Evolutionary conservation across 2,888 invertebrate species (phyloP).

Genomic region (Acholoe squamosa): DNA sequence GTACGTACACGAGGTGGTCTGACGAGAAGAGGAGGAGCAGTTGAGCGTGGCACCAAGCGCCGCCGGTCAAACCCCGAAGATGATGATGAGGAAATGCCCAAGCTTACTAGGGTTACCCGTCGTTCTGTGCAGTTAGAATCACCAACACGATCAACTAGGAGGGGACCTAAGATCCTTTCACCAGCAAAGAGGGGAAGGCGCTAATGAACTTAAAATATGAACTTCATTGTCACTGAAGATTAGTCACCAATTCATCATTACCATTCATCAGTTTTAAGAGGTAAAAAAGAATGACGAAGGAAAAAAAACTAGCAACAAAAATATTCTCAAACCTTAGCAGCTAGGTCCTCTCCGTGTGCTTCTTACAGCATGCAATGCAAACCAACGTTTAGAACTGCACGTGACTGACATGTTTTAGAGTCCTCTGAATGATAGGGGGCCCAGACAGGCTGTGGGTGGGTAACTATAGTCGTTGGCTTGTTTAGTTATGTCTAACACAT

Average conservation of each 20-base stretch:
- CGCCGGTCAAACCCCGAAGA: not conserved
- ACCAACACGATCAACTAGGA: slow-evolving; percentile 26
- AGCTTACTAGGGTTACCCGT: slow-evolving; percentile 15
- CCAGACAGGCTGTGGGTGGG: slow-evolving; percentile 33
- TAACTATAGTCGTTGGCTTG: slow-evolving; percentile 37
- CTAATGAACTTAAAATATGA: slow-evolving; percentile 27
- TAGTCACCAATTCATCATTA: slow-evolving; percentile 58
- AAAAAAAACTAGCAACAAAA: too few species aligned
- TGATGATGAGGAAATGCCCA: slow-evolving; percentile 56
- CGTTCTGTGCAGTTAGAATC: slow-evolving; percentile 41
- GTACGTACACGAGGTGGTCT: slow-evolving; percentile 54
- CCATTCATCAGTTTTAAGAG: slow-evolving; percentile 49
- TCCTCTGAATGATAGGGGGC: not conserved
- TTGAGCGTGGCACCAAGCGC: slow-evolving; percentile 12
- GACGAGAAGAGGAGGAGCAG: not conserved
- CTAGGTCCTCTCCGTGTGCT: slow-evolving; percentile 39
- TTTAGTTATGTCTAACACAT: slow-evolving; percentile 33
- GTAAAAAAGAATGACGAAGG: too few species aligned
- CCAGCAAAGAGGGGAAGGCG: slow-evolving; percentile 52
- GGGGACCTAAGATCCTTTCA: slow-evolving; percentile 51
- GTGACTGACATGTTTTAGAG: slow-evolving; percentile 15
- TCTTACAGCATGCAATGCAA: slow-evolving; percentile 24
- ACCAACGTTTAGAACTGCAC: slow-evolving; percentile 33
- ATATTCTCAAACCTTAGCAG: slow-evolving; percentile 42
- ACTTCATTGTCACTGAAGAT: not conserved